Evolutionary conservation across 1,140 invertebrate genomes (phyloP), one percentile per base, ranked within the genome.

Genomic region (Lineus longissimus): DNA sequence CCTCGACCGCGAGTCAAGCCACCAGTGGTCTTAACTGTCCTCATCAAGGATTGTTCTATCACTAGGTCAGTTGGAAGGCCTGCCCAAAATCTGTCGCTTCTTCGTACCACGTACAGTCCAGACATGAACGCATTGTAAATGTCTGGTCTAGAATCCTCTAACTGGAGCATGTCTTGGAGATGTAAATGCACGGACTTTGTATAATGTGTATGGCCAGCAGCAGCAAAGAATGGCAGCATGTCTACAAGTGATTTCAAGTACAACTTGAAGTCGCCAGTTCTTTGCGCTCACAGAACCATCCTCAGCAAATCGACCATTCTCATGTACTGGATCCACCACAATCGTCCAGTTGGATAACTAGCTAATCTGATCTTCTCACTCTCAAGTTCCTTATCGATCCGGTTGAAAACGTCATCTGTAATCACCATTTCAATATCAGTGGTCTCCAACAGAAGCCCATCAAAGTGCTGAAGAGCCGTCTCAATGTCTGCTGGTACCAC

Each of bases 241-340:
- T 4, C 1, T 22, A 17, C 13, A 6, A 62, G 2, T 30, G 61
- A 9, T 2, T 55, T 4, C 2, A 55, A 25, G 54, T 82, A 79
- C 66, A n/a, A 75, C 59, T 61, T 78, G 36, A 36, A 36, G 33
- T 36, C 69, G 82, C 73, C 75, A 59, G 11, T 77, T 77, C 73
- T 70, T 74, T 81, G 76, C 70, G 76, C 73, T 62, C 69, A 66
- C 70, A 84, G 71, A 55, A 83, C 83, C 55, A 75, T 64, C 60
- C 68, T 64, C 15, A 78, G 62, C 63, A 82, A 66, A 57, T 72
- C 63, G 30, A 80, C 63, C 76, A 80, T 78, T 60, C 79, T 55
- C 61, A 83, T 78, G 64, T 82, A 83, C 72, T 82, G 78, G 23
- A 78, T 59, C 81, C 79, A 83, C 81, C 79, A 83, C 33, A 36